Conservation (phyloP, 2,888 invertebrate species). For the Chydorus sphaericus region DNA sequence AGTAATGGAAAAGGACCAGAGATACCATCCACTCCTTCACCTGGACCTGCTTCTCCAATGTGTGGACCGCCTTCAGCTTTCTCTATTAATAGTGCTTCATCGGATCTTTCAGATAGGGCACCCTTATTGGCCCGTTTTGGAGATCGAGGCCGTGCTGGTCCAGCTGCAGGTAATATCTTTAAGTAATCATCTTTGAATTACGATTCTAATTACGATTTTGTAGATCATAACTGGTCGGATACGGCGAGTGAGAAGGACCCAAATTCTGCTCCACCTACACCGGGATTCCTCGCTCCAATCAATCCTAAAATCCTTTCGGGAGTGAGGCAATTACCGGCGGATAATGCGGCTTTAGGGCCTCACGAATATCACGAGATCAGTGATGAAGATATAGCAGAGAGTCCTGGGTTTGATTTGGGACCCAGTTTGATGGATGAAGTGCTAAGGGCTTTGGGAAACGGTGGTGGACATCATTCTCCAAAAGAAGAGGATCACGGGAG, state of each 20-base stretch:
- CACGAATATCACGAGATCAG: slow-evolving; percentile 74
- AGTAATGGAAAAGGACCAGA: background rate
- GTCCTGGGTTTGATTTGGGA: slow-evolving; percentile 42
- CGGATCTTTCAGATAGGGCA: slow-evolving; percentile 29
- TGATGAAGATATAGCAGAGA: slow-evolving; percentile 48
- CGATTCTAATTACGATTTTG: background rate
- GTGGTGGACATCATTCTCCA: slow-evolving; percentile 20
- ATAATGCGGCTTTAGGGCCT: background rate
- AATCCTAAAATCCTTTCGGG: slow-evolving; percentile 18
- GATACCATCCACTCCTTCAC: background rate
- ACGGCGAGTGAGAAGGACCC: slow-evolving; percentile 19
- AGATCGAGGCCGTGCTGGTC: slow-evolving; percentile 22
- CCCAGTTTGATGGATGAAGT: slow-evolving; percentile 81
- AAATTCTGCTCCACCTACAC: slow-evolving; percentile 18
- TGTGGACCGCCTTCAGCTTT: slow-evolving; percentile 7
- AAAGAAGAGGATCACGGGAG: slow-evolving; percentile 13
- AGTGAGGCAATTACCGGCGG: background rate
- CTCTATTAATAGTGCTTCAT: slow-evolving; percentile 18
- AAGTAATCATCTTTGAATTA: background rate
- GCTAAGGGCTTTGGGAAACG: slow-evolving; percentile 43
- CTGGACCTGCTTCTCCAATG: slow-evolving; percentile 9
- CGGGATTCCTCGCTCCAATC: slow-evolving; percentile 15
- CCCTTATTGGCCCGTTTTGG: slow-evolving; percentile 26
- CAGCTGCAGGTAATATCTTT: slow-evolving; percentile 19
- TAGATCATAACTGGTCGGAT: slow-evolving; percentile 21